phyloP scores from a whole-genome alignment of 2,888 invertebrate genomes.

The Drosophila phalerata region DNA sequence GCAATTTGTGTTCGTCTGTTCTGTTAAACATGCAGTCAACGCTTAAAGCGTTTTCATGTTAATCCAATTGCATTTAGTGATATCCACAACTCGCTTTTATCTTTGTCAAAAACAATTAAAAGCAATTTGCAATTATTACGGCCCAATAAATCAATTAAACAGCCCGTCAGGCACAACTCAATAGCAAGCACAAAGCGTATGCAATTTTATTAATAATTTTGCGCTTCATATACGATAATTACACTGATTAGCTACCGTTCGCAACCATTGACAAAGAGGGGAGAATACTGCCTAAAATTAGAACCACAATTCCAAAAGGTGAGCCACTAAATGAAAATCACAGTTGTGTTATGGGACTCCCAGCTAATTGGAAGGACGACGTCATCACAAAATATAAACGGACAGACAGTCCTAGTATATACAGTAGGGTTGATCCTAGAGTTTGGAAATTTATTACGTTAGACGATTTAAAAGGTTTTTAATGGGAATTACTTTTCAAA shows the following conservation, averaged over 20 bases:
- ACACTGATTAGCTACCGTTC: constrained; percentile 56
- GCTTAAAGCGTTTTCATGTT: constrained; percentile 30
- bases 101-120: constrained; percentile 63
- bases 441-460: not conserved
- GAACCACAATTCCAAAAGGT: constrained; percentile 22
- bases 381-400: constrained; percentile 22
- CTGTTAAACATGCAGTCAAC: constrained; percentile 8
- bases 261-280: constrained; percentile 7
- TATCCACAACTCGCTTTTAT: constrained; percentile 45
- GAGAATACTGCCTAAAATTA: constrained; percentile 39
- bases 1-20: constrained; percentile 5
- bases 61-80: constrained; percentile 44
- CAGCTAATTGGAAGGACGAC: constrained; percentile 42
- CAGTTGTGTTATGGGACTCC: constrained; percentile 22
- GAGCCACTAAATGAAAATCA: constrained; percentile 34
- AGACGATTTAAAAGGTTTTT: too few species aligned
- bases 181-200: constrained; percentile 25
- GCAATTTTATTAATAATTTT: constrained; percentile 69
- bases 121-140: constrained; percentile 69
- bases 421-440: not conserved
- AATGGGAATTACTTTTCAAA: too few species aligned
- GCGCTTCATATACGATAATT: constrained; percentile 70
- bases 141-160: constrained; percentile 70
- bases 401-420: constrained; percentile 8
- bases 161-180: constrained; percentile 15